Base-by-base conservation (phyloP, 2,797 vertebrate species). In the Acridotheres tristis region DNA sequence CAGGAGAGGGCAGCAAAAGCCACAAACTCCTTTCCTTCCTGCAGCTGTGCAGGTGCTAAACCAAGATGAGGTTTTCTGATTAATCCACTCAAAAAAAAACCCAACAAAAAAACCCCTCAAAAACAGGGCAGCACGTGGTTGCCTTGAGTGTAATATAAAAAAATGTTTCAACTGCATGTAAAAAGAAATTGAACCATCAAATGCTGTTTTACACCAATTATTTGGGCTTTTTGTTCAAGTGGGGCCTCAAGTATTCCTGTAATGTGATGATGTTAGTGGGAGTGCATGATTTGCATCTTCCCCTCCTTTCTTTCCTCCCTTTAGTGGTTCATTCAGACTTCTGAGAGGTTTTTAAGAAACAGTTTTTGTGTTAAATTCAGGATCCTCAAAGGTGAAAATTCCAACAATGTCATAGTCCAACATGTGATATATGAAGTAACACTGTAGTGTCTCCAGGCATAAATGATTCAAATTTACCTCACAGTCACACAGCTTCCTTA, bases 1-100 rank as follows among this genome's bases (percentile, higher is more conserved):
- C 93, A 88, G 95, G 84, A 97, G 93, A 90, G 94, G 95, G 96
- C 96, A 96, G 95, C 80, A 96, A 38, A 96, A 94, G 61, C 92
- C 51, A 40, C 19, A 2, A 12, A 4, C 79, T 62, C 63, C 47
- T 38, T 57, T 16, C 40, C 69, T 67, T 34, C 63, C 38, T 45
- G 36, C 47, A 11, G 40, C 27, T 38, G 1, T 29, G 53, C 82
- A 71, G 27, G 16, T 65, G 40, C 30, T 66, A 6, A 83, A 51
- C 19, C 51, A 38, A 53, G 17, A 58, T 34, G 36, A 19, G 23
- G 48, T 20, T 90, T 94, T 43, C 8, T 57, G 14, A 29, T 42
- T 8, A 38, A n/a, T 36, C 45, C 68, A 5, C 40, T 57, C 3
- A 9, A 42, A 85, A 63, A 57, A 53, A 27, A 20, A 11, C 13